Percentiles rank a stretch among this genome's conserved stretches.
Evolutionary conservation across 2,113 vertebrate species (phyloP).

Genomic region (Sphaerodactylus townsendi): DNA sequence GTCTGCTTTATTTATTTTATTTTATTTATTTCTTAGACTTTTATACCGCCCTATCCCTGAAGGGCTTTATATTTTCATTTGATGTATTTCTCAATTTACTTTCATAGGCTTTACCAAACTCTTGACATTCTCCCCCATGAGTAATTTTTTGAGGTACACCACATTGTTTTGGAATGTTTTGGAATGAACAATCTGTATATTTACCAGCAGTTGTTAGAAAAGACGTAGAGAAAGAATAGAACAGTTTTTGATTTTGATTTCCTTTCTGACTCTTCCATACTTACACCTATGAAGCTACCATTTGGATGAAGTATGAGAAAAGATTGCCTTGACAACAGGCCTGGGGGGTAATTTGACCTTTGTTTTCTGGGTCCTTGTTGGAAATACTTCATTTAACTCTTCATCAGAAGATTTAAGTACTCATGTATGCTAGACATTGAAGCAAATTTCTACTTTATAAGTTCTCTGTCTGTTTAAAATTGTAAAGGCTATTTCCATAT

Average conservation of each 20-base stretch:
- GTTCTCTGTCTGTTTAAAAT: not conserved
- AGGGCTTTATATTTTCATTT: not conserved
- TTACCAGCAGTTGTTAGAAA: not conserved
- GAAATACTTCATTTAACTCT: not conserved
- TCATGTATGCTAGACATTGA: not conserved
- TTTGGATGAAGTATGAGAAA: not conserved
- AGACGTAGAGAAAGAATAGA: not conserved
- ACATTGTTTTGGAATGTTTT: too few relatives aligned
- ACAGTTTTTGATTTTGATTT: not conserved
- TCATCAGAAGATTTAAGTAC: not conserved
- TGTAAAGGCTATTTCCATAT: not conserved
- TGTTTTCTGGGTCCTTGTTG: conserved; percentile 1
- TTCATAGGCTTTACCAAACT: not conserved
- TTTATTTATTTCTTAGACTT: too few relatives aligned
- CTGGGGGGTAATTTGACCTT: conserved; percentile 1
- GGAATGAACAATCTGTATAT: too few relatives aligned
- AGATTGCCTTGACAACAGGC: not conserved
- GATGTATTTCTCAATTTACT: not conserved
- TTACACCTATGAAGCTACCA: not conserved
- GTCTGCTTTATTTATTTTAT: too few relatives aligned
- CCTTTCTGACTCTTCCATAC: not conserved
- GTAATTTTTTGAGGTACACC: too few relatives aligned
- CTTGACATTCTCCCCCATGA: not conserved
- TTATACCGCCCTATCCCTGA: too few relatives aligned
- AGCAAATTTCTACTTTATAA: conserved; percentile 7